phyloP scores from a whole-genome alignment of 2,113 vertebrate species.

The Cyanoramphus novaezelandiae region DNA sequence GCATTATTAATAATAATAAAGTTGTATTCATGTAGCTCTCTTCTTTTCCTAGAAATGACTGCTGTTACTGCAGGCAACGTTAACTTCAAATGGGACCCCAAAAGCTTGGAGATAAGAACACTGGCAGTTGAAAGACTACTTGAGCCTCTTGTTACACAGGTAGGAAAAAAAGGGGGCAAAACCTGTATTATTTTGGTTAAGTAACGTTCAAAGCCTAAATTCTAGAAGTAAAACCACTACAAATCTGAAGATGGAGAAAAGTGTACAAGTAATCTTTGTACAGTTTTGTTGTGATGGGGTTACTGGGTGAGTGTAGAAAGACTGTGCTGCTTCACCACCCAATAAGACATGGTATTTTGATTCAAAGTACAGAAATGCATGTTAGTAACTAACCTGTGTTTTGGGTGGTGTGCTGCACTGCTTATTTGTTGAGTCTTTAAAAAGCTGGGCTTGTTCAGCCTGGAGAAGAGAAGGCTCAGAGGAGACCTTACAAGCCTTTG shows the following conservation, averaged over 20 bases:
- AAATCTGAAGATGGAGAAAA: background rate
- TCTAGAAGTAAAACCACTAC: background rate
- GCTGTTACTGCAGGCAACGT: constrained; percentile 90
- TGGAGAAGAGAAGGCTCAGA: background rate
- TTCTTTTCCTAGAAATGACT: constrained; percentile 84
- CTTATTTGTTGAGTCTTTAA: background rate
- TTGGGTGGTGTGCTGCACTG: background rate
- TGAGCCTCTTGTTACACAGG: constrained; percentile 97
- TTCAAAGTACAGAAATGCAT: background rate
- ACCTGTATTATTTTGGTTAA: background rate
- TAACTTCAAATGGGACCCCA: constrained; percentile 99
- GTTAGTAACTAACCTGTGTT: background rate
- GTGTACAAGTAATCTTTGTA: background rate
- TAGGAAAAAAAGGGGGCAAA: constrained; percentile 36
- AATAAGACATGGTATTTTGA: background rate
- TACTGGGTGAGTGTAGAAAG: background rate
- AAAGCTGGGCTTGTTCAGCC: background rate
- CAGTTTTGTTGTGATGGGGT: background rate
- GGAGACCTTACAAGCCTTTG: background rate
- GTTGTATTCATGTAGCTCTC: background rate
- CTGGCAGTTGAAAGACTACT: constrained; percentile 94
- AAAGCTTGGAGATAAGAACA: constrained; percentile 96
- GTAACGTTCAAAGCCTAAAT: background rate
- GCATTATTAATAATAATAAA: background rate
- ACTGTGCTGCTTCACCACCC: background rate